Base-by-base conservation (phyloP, 92 coral and sea anemone species). In the Galaxea fascicularis region DNA sequence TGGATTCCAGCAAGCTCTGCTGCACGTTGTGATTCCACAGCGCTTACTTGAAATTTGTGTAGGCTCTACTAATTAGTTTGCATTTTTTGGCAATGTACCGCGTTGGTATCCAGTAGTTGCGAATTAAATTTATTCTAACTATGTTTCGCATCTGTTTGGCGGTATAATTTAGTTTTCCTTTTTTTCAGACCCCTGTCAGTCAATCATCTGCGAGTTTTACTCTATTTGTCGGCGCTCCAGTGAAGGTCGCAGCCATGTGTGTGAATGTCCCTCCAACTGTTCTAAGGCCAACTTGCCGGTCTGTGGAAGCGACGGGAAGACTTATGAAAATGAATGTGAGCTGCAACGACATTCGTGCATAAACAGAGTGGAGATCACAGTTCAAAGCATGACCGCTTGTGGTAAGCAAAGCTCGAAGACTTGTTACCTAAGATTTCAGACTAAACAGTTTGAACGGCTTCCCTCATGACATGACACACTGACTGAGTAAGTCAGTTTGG, bases 241-340 rank as follows among this genome's bases (percentile, higher is more conserved):
- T 20, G 91, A 87, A 49, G 93, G 95, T 4, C 51, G 17, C 16
- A 78, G 90, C 54, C 92, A 94, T 64, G 84, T 72, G 8, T 94
- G 98, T 44, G 90, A 89, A 85, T 94, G 98, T 45, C 95, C 98
- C 14, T 66, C 83, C 24, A 86, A 84, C 75, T 94, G 98, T 52
- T 91, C 91, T 3, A 65, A 78, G 25, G 87, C 74, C 17, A 85
- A 84, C 46, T 84, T 88, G 10, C 95, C 93, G 14, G 94, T 92
- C 25, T 94, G 98, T 87, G 98, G 98, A 14, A 92, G 90, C 65
- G 89, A 94, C 27, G 92, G 89, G 10, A 87, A 89, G 69, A 94
- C 95, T 5, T 94, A 94, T 66, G 94, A 92, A 57, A 94, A 94
- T 72, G 98, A 94, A 84, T 94, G 98, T n/a, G 59, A 59, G 54